Conservation (phyloP, 2,113 vertebrate species). For the Ptychochromis oligacanthus region DNA sequence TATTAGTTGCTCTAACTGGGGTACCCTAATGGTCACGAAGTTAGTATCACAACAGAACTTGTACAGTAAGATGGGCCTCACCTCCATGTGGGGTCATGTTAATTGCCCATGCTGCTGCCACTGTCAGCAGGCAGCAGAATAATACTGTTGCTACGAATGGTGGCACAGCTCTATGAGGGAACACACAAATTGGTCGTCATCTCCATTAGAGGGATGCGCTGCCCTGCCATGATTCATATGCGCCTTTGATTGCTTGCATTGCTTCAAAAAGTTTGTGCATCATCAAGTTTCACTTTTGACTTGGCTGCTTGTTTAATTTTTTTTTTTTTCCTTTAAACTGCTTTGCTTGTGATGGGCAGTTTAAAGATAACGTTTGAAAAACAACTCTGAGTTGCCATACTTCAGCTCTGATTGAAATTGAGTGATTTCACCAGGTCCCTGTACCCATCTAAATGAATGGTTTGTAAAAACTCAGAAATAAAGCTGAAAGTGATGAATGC, state of each 20-base stretch:
- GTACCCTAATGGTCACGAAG: not conserved
- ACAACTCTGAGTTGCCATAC: not conserved
- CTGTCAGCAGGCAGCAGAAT: not conserved
- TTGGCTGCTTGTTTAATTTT: not conserved
- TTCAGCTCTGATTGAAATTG: not conserved
- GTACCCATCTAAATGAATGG: not conserved
- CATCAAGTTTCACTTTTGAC: not conserved
- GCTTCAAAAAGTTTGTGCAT: not conserved
- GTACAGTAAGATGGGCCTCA: not conserved
- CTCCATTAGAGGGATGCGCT: not conserved
- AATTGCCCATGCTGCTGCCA: not conserved
- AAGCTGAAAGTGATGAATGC: no score
- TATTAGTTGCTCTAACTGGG: not conserved
- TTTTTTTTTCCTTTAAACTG: not conserved
- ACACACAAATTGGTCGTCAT: not conserved
- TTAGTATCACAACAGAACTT: not conserved
- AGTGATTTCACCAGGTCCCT: not conserved
- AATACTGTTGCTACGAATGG: not conserved
- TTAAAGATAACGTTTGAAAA: not conserved
- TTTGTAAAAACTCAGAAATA: not conserved
- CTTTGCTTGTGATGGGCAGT: not conserved
- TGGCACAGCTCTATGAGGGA: not conserved
- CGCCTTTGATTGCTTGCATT: not conserved
- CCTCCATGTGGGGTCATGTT: conserved; percentile 1
- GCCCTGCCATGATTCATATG: not conserved